Base-by-base conservation (phyloP, 2,888 invertebrate genomes). In the Pachycephus smyrnensis region DNA sequence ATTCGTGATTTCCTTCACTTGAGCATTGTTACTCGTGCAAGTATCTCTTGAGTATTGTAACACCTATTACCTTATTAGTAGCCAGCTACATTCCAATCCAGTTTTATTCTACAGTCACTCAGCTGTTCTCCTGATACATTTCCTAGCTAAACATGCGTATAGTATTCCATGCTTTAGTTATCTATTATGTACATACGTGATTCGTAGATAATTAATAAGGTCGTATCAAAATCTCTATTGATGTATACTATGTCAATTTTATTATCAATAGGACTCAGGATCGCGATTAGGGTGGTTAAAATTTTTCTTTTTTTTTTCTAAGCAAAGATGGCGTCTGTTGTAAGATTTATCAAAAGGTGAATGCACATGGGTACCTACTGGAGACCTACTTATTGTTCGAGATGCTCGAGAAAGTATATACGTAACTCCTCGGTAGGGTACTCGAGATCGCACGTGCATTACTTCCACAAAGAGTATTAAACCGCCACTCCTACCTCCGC, bases 391-490 rank as follows among this genome's bases (percentile, higher is more conserved):
- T 30, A 71, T 55, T 55, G 40, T 23, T 23, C 40, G 71, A 30
- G 71, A 23, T 30, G 75, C 31, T 55, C 9, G 55, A 30, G 76
- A 37, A 31, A 37, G 71, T 12, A n/a, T 36, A 33, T 33, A 75
- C 11, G 31, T 75, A 15, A 68, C n/a, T 68, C 55, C 68, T 68
- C 75, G n/a, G 68, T 31, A 80, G 30, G 74, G 76, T 83, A 83
- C 82, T 84, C 78, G 23, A 81, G 81, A 81, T 82, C 80, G 84
- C 84, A 85, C 84, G 85, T 85, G 85, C 82, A 82, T 82, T 81
- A 83, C 81, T 84, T 85, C 82, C 75, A 82, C 80, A 84, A 84
- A 83, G 84, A 81, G 80, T 85, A 85, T 84, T 84, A 84, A 86
- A 84, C 83, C 83, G 81, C 82, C 82, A 84, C 82, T 84, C 79